Evolutionary conservation across 37 sponge, comb jelly and placozoan genomes (phyloP), one percentile per base, ranked within the genome.

Genomic region (Tethya wilhelma): DNA sequence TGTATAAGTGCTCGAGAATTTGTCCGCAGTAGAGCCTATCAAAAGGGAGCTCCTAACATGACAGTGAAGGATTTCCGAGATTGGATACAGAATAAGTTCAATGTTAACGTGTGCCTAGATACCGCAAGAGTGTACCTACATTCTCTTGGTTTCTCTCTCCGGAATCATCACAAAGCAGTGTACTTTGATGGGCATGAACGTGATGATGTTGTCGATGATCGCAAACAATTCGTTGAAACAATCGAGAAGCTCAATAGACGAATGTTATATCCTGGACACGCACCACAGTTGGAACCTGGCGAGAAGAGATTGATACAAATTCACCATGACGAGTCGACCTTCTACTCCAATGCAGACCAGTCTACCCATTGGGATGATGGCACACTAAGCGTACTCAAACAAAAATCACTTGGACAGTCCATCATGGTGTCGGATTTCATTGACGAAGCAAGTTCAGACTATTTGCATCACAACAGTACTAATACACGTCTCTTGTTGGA

Each of bases 371-470:
- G 89, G 84, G 37, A 37, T 43, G 64, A 78, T 33, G 64, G 59
- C 11, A 12, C 33, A 17, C 57, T 29, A 14, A 38, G 73, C 23
- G 66, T 56, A 33, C 34, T 89, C 14, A 75, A 59, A 53, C 84
- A 67, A 42, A 89, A 83, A 60, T 75, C 77, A 41, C 53, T 65
- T 26, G 82, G 82, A 26, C 45, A 41, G 38, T 36, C 75, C n/a
- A 49, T 81, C n/a, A 89, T 82, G 89, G 84, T 89, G 2, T 82
- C 78, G 5, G 89, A 89, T 38, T 89, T 89, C 31, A 58, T 89
- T 5, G 89, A 89, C n/a, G 84, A 89, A 40, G 44, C 25, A 32
- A 36, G 29, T 77, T 79, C 79, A 33, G 82, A 60, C 53, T 60
- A 83, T 7, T 41, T 55, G n/a, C n/a, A n/a, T n/a, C n/a, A n/a